phyloP scores from a whole-genome alignment of 2,797 vertebrate species.

The Microchirus variegatus region DNA sequence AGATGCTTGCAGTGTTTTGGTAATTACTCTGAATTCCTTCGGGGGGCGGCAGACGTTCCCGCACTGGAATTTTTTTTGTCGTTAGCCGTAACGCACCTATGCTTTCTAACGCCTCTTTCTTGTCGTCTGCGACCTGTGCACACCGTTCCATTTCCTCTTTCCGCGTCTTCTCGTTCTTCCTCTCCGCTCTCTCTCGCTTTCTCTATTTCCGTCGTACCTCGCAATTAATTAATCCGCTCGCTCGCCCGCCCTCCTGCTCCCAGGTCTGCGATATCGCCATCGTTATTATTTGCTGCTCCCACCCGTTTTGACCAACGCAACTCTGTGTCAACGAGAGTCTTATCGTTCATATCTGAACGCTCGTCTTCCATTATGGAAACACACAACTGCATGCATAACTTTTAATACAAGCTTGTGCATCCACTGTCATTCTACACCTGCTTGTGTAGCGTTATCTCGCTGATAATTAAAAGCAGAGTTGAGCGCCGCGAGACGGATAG shows the following conservation, averaged over 20 bases:
- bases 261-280: slow-evolving; percentile 38
- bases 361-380: slow-evolving; percentile 59
- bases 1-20: too few species aligned
- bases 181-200: slow-evolving; percentile 22
- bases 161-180: slow-evolving; percentile 7
- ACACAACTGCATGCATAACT: slow-evolving; percentile 40
- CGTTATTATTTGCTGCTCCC: slow-evolving; percentile 50
- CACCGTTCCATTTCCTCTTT: too few species aligned
- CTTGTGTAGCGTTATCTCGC: too few species aligned
- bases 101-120: too few species aligned
- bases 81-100: too few species aligned
- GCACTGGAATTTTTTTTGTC: too few species aligned
- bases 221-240: slow-evolving; percentile 61
- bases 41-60: too few species aligned
- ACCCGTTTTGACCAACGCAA: too few species aligned
- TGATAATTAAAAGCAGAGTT: slow-evolving; percentile 64
- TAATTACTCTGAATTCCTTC: too few species aligned
- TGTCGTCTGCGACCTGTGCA: too few species aligned
- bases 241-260: slow-evolving; percentile 42
- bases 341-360: slow-evolving; percentile 49
- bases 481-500: slow-evolving; percentile 40
- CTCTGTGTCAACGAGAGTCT: neutral
- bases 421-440: slow-evolving; percentile 60
- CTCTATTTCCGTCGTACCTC: slow-evolving; percentile 37
- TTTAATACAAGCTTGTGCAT: slow-evolving; percentile 15